Evolutionary conservation across 2,888 invertebrate genomes (phyloP), one percentile per base, ranked within the genome.

Genomic region (Rambutsinella grinnellia): DNA sequence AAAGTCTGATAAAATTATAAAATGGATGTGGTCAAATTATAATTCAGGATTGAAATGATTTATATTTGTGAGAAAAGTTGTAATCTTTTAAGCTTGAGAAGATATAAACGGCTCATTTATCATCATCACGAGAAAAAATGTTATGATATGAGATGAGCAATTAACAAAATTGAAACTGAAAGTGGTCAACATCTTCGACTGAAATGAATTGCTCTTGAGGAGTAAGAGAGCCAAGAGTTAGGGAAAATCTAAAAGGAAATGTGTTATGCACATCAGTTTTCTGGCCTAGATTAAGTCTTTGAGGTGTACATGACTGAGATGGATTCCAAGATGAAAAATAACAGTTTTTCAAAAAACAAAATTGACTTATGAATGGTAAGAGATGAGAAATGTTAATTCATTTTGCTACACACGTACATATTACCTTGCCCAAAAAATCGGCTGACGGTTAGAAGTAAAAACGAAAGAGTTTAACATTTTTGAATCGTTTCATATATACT

Each of bases 211-310:
- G 13, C 13, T 36, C 13, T 36, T 13, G 13, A 8, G 36, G 36
- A 13, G 36, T 36, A 36, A 36, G 36, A 36, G 36, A 36, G 5
- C n/a, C n/a, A n/a, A 13, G 13, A 36, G 36, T 13, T 36, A 13
- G 36, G 36, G 13, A 8, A 36, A 36, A 36, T 5, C 36, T 36
- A 36, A 36, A 36, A 36, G 6, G 13, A 36, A 36, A 36, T 13
- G 6, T 36, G 36, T 13, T 8, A 36, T 36, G 36, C 36, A 13
- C 36, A 36, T 36, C 36, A 19, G 54, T 46, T 66, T 58, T 68
- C 36, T 68, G 68, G 60, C 68, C 68, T 68, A 68, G 51, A 68
- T 68, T 60, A 68, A 28, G 51, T 58, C 51, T 68, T 51, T 36
- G 5, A 13, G 13, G 36, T 13, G 36, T 36, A 13, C 13, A 56